Evolutionary conservation across 2,888 invertebrate species (phyloP).

Genomic region (Pseudococcus jackbeardsleyi): DNA sequence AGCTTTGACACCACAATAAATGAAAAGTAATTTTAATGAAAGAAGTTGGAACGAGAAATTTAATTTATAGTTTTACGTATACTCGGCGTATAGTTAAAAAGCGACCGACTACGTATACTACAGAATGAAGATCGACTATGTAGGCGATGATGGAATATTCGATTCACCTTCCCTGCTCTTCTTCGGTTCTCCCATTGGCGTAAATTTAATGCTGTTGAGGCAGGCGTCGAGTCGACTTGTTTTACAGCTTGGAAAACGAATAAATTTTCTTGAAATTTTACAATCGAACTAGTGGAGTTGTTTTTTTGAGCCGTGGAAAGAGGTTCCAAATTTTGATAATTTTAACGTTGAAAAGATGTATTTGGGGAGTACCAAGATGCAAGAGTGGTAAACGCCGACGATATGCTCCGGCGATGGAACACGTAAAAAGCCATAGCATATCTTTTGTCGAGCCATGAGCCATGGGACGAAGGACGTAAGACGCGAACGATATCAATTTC

Average conservation of each 20-base stretch:
- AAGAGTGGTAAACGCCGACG: too few species aligned
- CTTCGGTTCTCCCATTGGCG: too few species aligned
- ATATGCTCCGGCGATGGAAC: neutral
- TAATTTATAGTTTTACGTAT: conserved; percentile 56
- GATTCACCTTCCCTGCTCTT: neutral
- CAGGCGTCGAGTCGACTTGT: too few species aligned
- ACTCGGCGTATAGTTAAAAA: neutral
- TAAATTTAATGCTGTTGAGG: neutral
- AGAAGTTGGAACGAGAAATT: conserved; percentile 60
- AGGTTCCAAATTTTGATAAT: too few species aligned
- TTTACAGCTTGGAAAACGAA: too few species aligned
- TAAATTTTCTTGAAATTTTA: too few species aligned
- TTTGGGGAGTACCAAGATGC: too few species aligned
- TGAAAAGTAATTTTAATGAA: conserved; percentile 58
- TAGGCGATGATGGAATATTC: neutral
- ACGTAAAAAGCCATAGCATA: neutral
- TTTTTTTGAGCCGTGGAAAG: too few species aligned
- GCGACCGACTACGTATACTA: conserved; percentile 24
- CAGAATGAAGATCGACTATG: neutral
- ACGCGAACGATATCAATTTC: conserved; percentile 25
- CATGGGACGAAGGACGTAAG: neutral
- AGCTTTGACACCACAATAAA: conserved; percentile 18
- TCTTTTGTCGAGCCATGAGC: neutral
- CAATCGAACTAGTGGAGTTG: too few species aligned
- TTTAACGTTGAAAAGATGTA: too few species aligned